phyloP scores from a whole-genome alignment of 2,888 invertebrate species.

The Iphiclides podalirius region DNA sequence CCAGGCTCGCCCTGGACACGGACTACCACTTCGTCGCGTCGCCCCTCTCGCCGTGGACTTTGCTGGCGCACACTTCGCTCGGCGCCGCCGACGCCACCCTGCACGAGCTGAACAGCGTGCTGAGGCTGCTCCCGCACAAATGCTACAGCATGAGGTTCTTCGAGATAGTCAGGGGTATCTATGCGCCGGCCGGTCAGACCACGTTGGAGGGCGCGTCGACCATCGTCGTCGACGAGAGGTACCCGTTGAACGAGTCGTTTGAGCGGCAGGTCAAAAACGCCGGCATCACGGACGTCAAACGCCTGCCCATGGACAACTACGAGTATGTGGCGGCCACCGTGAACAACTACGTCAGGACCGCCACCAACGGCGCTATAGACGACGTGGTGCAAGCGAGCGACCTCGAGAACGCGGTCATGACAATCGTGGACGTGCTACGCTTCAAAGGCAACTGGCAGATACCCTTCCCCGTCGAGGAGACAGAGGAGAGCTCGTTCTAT shows the following conservation, averaged over 20 bases:
- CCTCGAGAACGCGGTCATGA: conserved; percentile 40
- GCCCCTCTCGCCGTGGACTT: conserved; percentile 57
- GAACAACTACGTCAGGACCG: conserved; percentile 49
- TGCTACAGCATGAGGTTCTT: conserved; percentile 61
- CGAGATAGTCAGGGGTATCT: conserved; percentile 38
- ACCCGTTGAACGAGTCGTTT: conserved; percentile 42
- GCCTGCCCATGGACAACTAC: conserved; percentile 43
- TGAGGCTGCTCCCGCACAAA: conserved; percentile 43
- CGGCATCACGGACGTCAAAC: conserved; percentile 42
- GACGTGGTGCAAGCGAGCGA: conserved; percentile 54
- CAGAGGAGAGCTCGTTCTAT: conserved; percentile 51
- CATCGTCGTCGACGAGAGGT: conserved; percentile 46
- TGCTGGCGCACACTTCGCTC: conserved; percentile 50
- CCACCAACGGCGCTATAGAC: conserved; percentile 54
- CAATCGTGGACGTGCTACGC: conserved; percentile 59
- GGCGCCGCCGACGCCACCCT: conserved; percentile 53
- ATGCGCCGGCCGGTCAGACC: conserved; percentile 32
- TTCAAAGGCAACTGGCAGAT: conserved; percentile 61
- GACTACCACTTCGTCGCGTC: conserved; percentile 63
- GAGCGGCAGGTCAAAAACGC: conserved; percentile 33
- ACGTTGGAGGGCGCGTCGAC: conserved; percentile 50
- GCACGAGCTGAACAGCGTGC: conserved; percentile 45
- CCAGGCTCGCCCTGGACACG: conserved; percentile 43
- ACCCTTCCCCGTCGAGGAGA: conserved; percentile 46
- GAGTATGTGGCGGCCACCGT: conserved; percentile 43